Percentiles rank a stretch among this genome's conserved stretches.
Evolutionary conservation across 1,140 invertebrate genomes (phyloP).

Genomic region (Uloborus diversus): DNA sequence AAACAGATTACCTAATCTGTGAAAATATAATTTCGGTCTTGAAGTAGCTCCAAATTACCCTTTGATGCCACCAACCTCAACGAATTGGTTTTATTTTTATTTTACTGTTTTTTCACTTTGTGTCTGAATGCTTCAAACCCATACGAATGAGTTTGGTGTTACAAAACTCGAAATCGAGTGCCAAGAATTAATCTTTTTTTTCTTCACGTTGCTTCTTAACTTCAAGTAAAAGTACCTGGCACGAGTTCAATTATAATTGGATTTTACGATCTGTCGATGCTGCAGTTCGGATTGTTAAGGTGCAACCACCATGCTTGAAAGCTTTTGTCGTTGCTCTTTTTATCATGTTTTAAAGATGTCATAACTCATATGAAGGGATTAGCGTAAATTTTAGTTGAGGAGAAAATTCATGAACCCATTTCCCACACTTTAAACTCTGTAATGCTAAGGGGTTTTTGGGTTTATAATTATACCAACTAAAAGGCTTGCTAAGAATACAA

Average conservation of each 20-base stretch:
- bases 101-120: neutral
- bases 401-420: too few relatives aligned
- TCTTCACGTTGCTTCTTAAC: neutral
- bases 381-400: too few relatives aligned
- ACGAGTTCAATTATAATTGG: neutral
- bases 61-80: neutral
- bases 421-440: too few relatives aligned
- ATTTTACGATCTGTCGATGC: neutral
- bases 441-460: too few relatives aligned
- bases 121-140: neutral
- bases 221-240: neutral
- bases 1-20: neutral
- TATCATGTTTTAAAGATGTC: too few relatives aligned
- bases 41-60: neutral
- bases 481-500: too few relatives aligned
- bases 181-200: neutral
- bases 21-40: neutral
- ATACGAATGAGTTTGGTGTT: too few relatives aligned
- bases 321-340: too few relatives aligned
- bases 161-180: neutral
- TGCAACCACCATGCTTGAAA: neutral
- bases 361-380: too few relatives aligned
- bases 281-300: neutral
- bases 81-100: neutral
- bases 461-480: too few relatives aligned